These are phyloP conservation scores for Rhinolophus sinicus DNA, from an alignment of 2,113 vertebrate species.

Conservation along the genomic window DNA sequence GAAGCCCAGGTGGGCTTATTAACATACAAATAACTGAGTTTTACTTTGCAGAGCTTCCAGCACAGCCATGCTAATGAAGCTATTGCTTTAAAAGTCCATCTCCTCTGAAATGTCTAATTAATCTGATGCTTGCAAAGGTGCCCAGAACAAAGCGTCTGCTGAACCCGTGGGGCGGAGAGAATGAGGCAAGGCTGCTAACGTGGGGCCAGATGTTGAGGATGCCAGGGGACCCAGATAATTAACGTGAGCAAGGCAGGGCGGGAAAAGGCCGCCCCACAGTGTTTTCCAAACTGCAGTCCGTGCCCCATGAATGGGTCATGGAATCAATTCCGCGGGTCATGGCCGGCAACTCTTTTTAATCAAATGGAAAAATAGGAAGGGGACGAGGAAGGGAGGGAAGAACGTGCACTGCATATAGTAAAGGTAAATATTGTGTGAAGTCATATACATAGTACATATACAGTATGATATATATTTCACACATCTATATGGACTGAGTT, in stretches of 20 bases:
- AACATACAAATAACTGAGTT: constrained; percentile 66
- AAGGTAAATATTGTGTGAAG: neutral
- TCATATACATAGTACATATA: no score
- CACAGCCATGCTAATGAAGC: constrained; percentile 65
- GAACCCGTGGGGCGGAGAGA: neutral
- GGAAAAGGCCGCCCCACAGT: neutral
- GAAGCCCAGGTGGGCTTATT: constrained; percentile 50
- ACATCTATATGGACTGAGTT: neutral
- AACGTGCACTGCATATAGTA: neutral
- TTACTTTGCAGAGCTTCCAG: constrained; percentile 33
- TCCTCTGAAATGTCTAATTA: constrained; percentile 75
- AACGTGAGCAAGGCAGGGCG: neutral
- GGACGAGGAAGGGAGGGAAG: neutral
- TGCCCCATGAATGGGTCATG: neutral
- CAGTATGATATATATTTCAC: neutral
- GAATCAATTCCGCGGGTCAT: neutral
- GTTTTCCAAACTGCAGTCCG: neutral
- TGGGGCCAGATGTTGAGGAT: neutral
- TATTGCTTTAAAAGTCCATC: constrained; percentile 63
- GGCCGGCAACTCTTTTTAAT: neutral
- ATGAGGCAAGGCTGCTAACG: constrained; percentile 27
- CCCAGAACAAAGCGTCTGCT: constrained; percentile 24
- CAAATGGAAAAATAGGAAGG: neutral
- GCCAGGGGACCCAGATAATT: neutral
- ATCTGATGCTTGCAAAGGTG: constrained; percentile 60